Evolutionary conservation across 2,888 invertebrate species (phyloP), one percentile per base, ranked within the genome.

Genomic region (Ethmia dodecea): DNA sequence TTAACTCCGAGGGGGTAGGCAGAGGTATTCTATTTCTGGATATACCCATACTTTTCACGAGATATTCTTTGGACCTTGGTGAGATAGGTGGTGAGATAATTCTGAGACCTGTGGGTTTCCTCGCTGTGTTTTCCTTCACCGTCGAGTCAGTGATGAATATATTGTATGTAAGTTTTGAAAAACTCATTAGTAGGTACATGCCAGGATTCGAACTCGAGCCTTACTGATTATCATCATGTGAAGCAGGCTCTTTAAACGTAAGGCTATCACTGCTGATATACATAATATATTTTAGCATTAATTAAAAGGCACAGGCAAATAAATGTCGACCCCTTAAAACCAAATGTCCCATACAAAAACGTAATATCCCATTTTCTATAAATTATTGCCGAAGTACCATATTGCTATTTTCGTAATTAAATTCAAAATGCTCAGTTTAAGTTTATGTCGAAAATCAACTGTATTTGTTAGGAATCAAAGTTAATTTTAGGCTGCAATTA

Each of bases 321-420:
- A n/a, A n/a, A n/a, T n/a, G n/a, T n/a, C n/a, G n/a, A n/a, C 22
- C 29, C 34, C 26, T 20, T 25, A n/a, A 26, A 36, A 28, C 26
- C 24, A 37, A 37, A 37, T 30, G 24, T 28, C 11, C 28, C 31
- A 15, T 32, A 27, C 24, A 24, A 31, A 37, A 36, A 28, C 24
- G 14, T 16, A 28, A 31, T 28, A 31, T 11, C 5, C 30, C 16
- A 37, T 27, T 37, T 37, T 37, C 31, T 22, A 32, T 37, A 32
- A 37, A 37, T 37, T 37, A 37, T 29, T 13, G 12, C 33, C 4
- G 13, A 11, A 34, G 12, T 24, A 34, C 15, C n/a, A 37, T 37
- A 37, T 32, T 28, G 28, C 27, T 28, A 31, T 18, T 28, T 22
- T 29, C 28, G 14, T 37, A 37, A 31, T 37, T 37, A 32, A 37